Percentiles rank a stretch among this genome's conserved stretches.
These are phyloP conservation scores for Bergia puertoricense DNA, from an alignment of 92 coral and sea anemone genomes.

Conservation along the genomic window DNA sequence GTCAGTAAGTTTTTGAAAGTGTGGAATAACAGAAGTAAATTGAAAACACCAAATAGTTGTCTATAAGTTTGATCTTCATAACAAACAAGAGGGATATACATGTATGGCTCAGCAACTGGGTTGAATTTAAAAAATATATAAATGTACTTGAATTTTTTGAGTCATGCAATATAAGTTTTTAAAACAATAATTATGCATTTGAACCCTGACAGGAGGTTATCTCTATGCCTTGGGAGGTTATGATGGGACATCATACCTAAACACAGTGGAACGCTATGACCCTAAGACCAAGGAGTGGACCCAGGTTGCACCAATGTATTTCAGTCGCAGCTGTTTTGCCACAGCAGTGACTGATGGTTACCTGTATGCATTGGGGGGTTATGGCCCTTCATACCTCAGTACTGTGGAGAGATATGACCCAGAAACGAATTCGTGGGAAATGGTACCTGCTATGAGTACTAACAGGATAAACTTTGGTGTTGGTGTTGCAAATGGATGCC, in stretches of 20 bases:
- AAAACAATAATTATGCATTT: not conserved
- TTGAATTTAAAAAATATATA: too few relatives aligned
- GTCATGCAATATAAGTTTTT: not conserved
- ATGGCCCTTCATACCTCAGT: slow-evolving; percentile 85
- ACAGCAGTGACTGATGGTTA: slow-evolving; percentile 88
- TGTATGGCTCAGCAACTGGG: too few relatives aligned
- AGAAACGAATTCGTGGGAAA: slow-evolving; percentile 78
- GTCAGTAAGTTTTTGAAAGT: too few relatives aligned
- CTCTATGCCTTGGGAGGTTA: slow-evolving; percentile 88
- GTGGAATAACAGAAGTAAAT: too few relatives aligned
- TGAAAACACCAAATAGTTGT: too few relatives aligned
- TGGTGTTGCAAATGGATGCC: slow-evolving; percentile 78
- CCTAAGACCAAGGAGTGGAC: slow-evolving; percentile 81
- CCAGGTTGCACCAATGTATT: slow-evolving; percentile 80
- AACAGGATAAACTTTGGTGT: slow-evolving; percentile 91
- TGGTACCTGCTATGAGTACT: slow-evolving; percentile 94
- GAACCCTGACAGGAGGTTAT: slow-evolving; percentile 46
- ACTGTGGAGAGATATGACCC: slow-evolving; percentile 91
- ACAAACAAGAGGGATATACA: too few relatives aligned
- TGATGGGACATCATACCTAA: slow-evolving; percentile 82
- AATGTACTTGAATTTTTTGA: not conserved
- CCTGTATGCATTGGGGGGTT: slow-evolving; percentile 90
- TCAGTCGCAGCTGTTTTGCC: slow-evolving; percentile 94
- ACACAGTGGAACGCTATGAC: slow-evolving; percentile 85
- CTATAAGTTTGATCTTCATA: too few relatives aligned